A percentile compares a stretch with the other conserved stretches of the same genome.
Evolutionary conservation across 2,113 vertebrate genomes (phyloP).

Genomic region (Lamprotornis superbus): DNA sequence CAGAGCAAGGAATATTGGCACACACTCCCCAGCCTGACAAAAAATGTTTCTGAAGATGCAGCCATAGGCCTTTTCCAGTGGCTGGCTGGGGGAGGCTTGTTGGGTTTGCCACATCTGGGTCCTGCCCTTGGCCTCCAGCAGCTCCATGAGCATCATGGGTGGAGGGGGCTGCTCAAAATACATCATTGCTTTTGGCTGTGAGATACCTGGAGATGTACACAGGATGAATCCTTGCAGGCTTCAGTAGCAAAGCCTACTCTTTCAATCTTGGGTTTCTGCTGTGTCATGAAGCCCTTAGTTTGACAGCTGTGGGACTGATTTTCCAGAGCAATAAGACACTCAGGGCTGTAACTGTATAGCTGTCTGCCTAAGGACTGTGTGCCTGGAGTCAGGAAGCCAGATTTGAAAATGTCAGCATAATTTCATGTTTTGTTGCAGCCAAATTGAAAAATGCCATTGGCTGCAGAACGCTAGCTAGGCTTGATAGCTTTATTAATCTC

Average conservation of each 20-base stretch:
- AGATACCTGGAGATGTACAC: rapidly evolving
- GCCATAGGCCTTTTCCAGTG: rapidly evolving
- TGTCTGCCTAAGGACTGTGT: neutral
- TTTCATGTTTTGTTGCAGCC: neutral
- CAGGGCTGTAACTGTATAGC: neutral
- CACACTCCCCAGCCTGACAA: neutral
- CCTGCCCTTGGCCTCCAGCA: neutral
- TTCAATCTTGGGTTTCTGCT: neutral
- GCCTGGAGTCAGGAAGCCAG: neutral
- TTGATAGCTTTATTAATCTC: neutral
- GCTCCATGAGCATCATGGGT: rapidly evolving
- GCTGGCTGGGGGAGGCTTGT: no score
- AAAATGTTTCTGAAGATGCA: neutral
- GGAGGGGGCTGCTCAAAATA: neutral
- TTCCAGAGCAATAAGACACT: neutral
- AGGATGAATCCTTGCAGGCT: neutral
- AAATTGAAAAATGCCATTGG: neutral
- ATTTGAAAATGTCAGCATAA: neutral
- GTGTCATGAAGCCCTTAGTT: neutral
- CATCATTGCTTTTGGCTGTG: neutral
- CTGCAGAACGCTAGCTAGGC: neutral
- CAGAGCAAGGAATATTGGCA: neutral
- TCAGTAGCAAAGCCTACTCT: rapidly evolving
- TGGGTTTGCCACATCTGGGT: neutral
- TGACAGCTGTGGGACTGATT: neutral